Conservation (phyloP, 1,140 invertebrate genomes). For the Mylabris phalerata region DNA sequence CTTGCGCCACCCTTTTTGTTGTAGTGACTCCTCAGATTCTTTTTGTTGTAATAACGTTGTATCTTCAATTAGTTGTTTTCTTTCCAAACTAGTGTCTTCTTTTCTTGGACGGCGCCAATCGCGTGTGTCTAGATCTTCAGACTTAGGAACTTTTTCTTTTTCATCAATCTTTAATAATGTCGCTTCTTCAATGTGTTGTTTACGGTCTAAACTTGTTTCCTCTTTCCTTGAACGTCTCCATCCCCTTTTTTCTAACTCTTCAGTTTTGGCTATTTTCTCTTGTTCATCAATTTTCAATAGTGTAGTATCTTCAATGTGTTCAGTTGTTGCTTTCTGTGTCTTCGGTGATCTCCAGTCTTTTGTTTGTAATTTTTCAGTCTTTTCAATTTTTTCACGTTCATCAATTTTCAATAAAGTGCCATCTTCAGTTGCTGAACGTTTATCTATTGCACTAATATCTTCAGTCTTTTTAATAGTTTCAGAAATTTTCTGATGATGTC, state of each 20-base stretch:
- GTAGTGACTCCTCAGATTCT: slow-evolving; percentile 15
- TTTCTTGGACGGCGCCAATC: slow-evolving; percentile 23
- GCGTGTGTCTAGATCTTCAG: slow-evolving; percentile 16
- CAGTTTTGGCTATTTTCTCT: slow-evolving; percentile 15
- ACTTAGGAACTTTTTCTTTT: slow-evolving; percentile 13
- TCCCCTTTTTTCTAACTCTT: slow-evolving; percentile 12
- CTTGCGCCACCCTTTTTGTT: slow-evolving; percentile 19
- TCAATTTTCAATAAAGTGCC: slow-evolving; percentile 28
- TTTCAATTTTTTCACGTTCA: slow-evolving; percentile 25
- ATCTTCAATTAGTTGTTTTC: slow-evolving; percentile 21
- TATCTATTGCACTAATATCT: slow-evolving; percentile 8
- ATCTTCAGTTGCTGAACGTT: slow-evolving; percentile 26
- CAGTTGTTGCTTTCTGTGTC: not conserved
- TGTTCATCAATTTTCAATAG: slow-evolving; percentile 28
- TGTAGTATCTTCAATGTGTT: slow-evolving; percentile 27
- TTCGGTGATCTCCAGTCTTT: slow-evolving; percentile 14
- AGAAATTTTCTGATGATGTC: slow-evolving; percentile 14
- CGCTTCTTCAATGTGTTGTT: slow-evolving; percentile 16
- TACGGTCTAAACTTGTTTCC: slow-evolving; percentile 33
- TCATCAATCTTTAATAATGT: slow-evolving; percentile 22
- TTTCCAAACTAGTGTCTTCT: slow-evolving; percentile 15
- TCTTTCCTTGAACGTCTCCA: slow-evolving; percentile 30
- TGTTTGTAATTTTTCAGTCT: slow-evolving; percentile 19
- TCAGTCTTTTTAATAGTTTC: slow-evolving; percentile 7
- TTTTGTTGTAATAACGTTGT: slow-evolving; percentile 1